These are phyloP conservation scores for Molossus molossus DNA, from an alignment of 2,797 vertebrate species.

Conservation along the genomic window DNA sequence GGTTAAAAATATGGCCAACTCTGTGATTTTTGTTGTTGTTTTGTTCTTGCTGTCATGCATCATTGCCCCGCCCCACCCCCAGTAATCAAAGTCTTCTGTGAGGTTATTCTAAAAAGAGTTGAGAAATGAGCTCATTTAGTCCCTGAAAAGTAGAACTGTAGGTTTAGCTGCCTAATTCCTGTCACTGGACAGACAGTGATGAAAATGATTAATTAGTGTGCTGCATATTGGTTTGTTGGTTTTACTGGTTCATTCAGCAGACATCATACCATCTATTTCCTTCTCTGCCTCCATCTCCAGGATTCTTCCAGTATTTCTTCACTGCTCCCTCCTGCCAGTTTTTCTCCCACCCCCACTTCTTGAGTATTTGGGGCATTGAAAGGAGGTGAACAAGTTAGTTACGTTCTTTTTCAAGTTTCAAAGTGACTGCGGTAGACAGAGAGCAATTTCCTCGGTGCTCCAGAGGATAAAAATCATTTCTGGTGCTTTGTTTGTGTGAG, in stretches of 20 bases:
- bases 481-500: slow-evolving; percentile 33
- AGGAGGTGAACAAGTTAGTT: slow-evolving; percentile 1
- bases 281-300: neutral
- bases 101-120: slow-evolving; percentile 32
- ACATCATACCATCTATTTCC: neutral
- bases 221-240: neutral
- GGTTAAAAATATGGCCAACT: neutral
- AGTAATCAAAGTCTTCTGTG: neutral
- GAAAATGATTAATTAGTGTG: neutral
- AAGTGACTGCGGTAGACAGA: slow-evolving; percentile 37
- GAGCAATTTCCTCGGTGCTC: slow-evolving; percentile 46
- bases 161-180: neutral
- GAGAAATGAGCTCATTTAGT: neutral
- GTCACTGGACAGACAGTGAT: neutral
- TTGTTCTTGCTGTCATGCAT: neutral
- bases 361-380: slow-evolving; percentile 11
- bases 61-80: neutral
- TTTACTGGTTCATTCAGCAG: slow-evolving; percentile 18
- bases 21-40: neutral
- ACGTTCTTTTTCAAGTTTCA: slow-evolving; percentile 70
- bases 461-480: slow-evolving; percentile 40
- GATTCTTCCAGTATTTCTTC: neutral
- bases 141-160: neutral
- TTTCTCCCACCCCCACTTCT: neutral
- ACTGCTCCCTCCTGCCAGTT: neutral